Evolutionary conservation across 2,797 vertebrate species (phyloP), one percentile per base, ranked within the genome.

Genomic region (Glyptemys insculpta): DNA sequence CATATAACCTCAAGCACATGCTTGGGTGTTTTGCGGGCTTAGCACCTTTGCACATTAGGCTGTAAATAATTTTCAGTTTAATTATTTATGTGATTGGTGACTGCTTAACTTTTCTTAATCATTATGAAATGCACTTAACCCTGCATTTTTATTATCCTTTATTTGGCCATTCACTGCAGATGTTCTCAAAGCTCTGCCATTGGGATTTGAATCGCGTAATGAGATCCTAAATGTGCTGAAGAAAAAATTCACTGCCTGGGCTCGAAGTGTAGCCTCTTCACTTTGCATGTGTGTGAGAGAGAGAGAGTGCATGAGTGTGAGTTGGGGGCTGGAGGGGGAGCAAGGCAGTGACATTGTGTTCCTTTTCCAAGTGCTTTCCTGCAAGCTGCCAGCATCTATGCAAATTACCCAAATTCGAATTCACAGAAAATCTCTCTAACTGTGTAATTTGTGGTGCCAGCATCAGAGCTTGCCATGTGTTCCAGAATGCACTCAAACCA

Each of bases 81-180:
- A 86, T 95, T 95, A 96, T 97, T 97, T 79, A 94, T 90, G 79
- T 27, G 54, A 80, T 41, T 50, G 12, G 47, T 29, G 94, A 84
- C 92, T 84, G 65, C 81, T 93, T 92, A 90, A 85, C 84, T 85
- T 95, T 79, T 92, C 90, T 74, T 86, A 87, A 92, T 86, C 84
- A 50, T 1, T 54, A 52, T 44, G 85, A 91, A 94, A 91, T 41
- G 65, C 79, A 52, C 72, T 93, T 10, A 31, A 9, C 85, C 89
- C 59, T 57, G 68, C 82, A 65, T 82, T 92, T 85, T 89, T 90
- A 44, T 83, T 37, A 4, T 79, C 89, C 2, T 86, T 74, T 62
- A 85, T 90, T 94, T 96, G 88, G 81, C 87, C 86, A 74, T 96
- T 94, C n/a, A 68, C 41, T 88, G 50, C 79, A 62, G 92, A 84